Evolutionary conservation across 1,140 invertebrate genomes (phyloP).

Genomic region (Alviniconcha marisindica): DNA sequence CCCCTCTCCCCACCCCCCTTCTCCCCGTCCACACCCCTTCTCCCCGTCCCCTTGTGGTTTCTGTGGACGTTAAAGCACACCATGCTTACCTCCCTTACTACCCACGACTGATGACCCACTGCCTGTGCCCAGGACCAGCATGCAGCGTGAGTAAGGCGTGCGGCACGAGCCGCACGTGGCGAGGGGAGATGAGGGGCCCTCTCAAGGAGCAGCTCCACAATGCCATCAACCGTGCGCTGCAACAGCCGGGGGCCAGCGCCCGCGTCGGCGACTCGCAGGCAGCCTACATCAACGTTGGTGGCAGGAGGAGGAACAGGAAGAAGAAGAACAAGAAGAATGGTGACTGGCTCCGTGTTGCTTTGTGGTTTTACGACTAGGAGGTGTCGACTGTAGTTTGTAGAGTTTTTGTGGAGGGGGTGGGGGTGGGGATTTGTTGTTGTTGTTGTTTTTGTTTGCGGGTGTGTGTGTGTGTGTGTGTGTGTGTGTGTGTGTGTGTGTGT

Average conservation of each 20-base stretch:
- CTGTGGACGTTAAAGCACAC: too few species aligned
- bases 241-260: too few species aligned
- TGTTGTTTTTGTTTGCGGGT: too few species aligned
- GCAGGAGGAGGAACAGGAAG: constrained; percentile 36
- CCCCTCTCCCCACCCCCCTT: too few species aligned
- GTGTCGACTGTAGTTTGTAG: too few species aligned
- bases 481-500: too few species aligned
- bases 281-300: constrained; percentile 39
- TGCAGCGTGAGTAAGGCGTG: constrained; percentile 40
- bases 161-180: constrained; percentile 36
- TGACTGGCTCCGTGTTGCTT: too few species aligned
- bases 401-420: too few species aligned
- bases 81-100: background rate
- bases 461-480: too few species aligned
- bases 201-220: constrained; percentile 36
- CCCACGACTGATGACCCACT: background rate
- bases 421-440: too few species aligned
- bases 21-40: background rate
- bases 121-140: constrained; percentile 23
- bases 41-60: background rate
- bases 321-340: constrained; percentile 36
- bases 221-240: constrained; percentile 40
- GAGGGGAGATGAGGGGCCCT: constrained; percentile 39
- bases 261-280: background rate
- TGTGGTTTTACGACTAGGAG: too few species aligned